Base-by-base conservation (phyloP, 2,888 invertebrate species). In the Eupithecia exiguata region DNA sequence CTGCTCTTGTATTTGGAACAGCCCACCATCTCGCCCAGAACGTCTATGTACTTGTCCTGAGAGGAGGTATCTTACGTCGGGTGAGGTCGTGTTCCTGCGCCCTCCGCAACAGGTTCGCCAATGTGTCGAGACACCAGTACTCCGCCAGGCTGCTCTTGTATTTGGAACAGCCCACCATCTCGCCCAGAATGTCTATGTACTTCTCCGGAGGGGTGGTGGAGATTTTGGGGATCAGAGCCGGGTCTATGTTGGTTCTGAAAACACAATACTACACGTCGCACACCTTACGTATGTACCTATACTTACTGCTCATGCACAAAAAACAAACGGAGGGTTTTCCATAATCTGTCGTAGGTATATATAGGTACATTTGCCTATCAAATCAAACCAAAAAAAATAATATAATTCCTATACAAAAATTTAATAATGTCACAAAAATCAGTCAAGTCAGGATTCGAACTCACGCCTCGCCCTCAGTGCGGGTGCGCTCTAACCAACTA, bases 51-150 rank as follows among this genome's bases (percentile, higher is more conserved):
- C 75, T 84, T 30, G 30, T 30, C 4, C 30, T 30, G 4, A 61
- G 16, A 38, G 4, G 10, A 21, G 58, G 9, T 30, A 5, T 61
- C 35, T 62, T 62, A 62, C 58, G 58, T 82, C 87, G 87, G 71
- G 89, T 82, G 74, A 94, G 66, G 1, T 80, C 78, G 68, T 93
- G 92, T 0, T 85, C 88, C 58, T 94, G 94, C 0, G 92, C 92
- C n/a, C 94, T 83, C 70, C 91, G 85, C 77, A 94, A 77, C 75
- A 94, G 73, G 78, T 92, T 91, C 0, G 94, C 92, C 74, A 95
- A 38, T 0, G 92, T 94, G 53, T 95, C 95, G 80, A 95, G 79
- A 72, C 95, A 94, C 95, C 95, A 95, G 81, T 85, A 94, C 71
- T 95, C 94, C 0, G 94, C 91, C 71, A 94, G 79, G 70, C 92